Base-by-base conservation (phyloP, 2,113 vertebrate species). In the Pedionomus torquatus region DNA sequence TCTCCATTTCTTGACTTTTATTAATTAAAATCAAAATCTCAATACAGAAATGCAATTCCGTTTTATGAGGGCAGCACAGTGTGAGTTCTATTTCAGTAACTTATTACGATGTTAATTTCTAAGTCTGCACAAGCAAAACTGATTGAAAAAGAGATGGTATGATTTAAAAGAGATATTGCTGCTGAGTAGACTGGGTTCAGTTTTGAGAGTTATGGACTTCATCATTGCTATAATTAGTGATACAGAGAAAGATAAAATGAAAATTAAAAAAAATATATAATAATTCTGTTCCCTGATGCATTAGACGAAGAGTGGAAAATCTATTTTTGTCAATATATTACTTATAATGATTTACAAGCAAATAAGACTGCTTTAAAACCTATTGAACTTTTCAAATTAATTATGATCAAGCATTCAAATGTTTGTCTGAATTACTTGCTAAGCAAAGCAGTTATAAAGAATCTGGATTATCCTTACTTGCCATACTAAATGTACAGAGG, bases 371-470 rank as follows among this genome's bases (percentile, higher is more conserved):
- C 54, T 97, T 64, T 66, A 41, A 94, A 95, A 90, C 94, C 54
- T 83, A 5, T 79, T 84, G 91, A 94, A 87, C 87, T 80, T 93
- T 69, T 87, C 79, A 26, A 96, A 83, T 71, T 77, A 5, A 2
- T 96, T 95, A 78, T 91, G 52, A 86, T 88, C 12, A 81, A 80
- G 10, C 18, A 63, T 95, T 95, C 41, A 79, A 79, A 74, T 82
- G 33, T 35, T 12, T 89, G 68, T 94, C 44, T 57, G 3, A 24
- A 13, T 25, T 93, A 33, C n/a, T 4, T 94, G 15, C 68, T 97
- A 95, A 93, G 84, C 28, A 94, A 95, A 97, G 61, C 79, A 97
- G 23, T 81, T 87, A 17, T 28, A 49, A 83, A 82, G 64, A 91
- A 95, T 31, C 5, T 81, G 61, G 33, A 64, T 48, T 81, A 33